A percentile compares a stretch with the other conserved stretches of the same genome.
phyloP scores from a whole-genome alignment of 2,888 invertebrate species.

The Pseudococcus longispinus region DNA sequence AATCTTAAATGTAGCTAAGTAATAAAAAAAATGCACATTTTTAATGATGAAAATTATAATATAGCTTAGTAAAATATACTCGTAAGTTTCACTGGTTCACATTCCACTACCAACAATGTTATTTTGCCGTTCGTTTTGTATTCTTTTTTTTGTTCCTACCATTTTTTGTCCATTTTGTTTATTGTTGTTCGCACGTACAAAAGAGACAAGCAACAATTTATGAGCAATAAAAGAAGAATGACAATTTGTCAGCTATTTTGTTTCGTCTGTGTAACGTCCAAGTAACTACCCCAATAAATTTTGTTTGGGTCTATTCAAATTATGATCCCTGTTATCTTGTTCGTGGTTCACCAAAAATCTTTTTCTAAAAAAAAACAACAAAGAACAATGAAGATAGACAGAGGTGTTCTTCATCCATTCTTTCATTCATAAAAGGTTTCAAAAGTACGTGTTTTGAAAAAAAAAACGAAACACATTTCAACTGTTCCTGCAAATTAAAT shows the following conservation, averaged over 20 bases:
- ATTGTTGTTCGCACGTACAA: not conserved
- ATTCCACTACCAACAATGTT: not conserved
- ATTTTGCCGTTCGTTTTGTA: not conserved
- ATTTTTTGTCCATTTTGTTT: not conserved
- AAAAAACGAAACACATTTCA: too few relatives aligned
- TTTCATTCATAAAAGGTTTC: not conserved
- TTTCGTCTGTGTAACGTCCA: too few relatives aligned
- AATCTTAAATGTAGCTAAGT: not conserved
- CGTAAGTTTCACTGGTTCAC: not conserved
- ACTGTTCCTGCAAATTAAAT: too few relatives aligned
- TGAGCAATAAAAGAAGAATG: not conserved
- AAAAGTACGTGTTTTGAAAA: not conserved
- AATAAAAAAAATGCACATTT: not conserved
- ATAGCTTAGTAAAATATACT: not conserved
- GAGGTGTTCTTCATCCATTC: not conserved
- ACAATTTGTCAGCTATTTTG: not conserved
- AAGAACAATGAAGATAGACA: not conserved
- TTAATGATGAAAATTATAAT: not conserved
- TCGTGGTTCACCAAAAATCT: not conserved
- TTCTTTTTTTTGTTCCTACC: not conserved
- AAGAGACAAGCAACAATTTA: too few relatives aligned
- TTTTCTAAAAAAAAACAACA: not conserved
- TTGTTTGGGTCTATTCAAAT: not conserved
- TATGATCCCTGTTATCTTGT: not conserved
- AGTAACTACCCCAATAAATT: not conserved